These are phyloP conservation scores for Plebejus melissa DNA, from an alignment of 2,888 invertebrate genomes.

Conservation along the genomic window DNA sequence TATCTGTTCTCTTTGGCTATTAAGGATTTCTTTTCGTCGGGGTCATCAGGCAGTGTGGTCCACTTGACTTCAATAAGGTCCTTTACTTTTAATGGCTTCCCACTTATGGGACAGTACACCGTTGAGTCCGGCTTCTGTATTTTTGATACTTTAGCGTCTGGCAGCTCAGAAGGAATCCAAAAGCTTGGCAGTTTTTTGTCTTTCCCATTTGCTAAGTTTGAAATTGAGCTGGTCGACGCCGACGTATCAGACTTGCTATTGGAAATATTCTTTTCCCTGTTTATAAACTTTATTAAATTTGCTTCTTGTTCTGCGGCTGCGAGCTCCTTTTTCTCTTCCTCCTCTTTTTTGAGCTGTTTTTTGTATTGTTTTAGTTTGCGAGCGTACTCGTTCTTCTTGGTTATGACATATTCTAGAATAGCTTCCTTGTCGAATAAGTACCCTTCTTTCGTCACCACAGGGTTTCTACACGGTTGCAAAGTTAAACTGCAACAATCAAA, in stretches of 20 bases:
- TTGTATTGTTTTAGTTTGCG: constrained; percentile 95
- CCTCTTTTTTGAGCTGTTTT: constrained; percentile 88
- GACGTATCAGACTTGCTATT: constrained; percentile 51
- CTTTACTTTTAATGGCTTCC: constrained; percentile 91
- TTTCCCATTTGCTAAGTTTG: constrained; percentile 87
- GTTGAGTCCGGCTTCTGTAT: constrained; percentile 64
- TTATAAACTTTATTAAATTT: constrained; percentile 88
- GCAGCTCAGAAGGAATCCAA: constrained; percentile 97
- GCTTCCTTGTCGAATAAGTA: constrained; percentile 98
- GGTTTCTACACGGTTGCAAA: constrained; percentile 96
- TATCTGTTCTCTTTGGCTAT: constrained; percentile 95
- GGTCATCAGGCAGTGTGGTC: constrained; percentile 92
- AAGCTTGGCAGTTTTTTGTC: constrained; percentile 94
- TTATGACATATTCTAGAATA: constrained; percentile 95
- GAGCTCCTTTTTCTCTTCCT: constrained; percentile 83
- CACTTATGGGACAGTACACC: constrained; percentile 68
- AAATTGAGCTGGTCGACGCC: constrained; percentile 78
- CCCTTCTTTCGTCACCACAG: constrained; percentile 91
- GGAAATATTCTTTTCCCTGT: constrained; percentile 88
- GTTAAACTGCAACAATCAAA: constrained; percentile 99
- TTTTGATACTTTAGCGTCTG: constrained; percentile 86
- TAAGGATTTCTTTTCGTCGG: constrained; percentile 90
- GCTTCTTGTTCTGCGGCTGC: constrained; percentile 86
- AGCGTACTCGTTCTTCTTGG: constrained; percentile 94
- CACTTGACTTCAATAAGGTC: constrained; percentile 96